Conservation (phyloP, 1,140 invertebrate genomes). For the Ceratoteleas bidentatus region DNA sequence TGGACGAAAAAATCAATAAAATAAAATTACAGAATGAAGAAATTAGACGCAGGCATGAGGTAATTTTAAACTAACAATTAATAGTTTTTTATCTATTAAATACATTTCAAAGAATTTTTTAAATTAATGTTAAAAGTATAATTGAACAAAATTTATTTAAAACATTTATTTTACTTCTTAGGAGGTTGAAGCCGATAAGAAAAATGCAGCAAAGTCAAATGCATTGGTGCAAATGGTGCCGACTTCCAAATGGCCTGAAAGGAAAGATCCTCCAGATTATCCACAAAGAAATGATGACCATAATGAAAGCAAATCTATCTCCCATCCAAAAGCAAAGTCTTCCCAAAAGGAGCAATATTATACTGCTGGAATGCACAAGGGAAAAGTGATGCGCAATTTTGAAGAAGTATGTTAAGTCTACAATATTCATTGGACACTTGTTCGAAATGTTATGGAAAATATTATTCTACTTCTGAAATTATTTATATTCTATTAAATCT, state of each 20-base stretch:
- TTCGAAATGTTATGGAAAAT: too few relatives aligned
- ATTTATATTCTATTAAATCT: too few relatives aligned
- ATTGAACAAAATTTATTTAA: too few relatives aligned
- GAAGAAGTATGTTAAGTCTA: constrained; percentile 68
- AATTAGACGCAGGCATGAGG: constrained; percentile 78
- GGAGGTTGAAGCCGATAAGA: constrained; percentile 81
- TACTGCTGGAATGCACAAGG: constrained; percentile 62
- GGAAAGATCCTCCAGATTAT: constrained; percentile 78
- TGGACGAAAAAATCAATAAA: constrained; percentile 80
- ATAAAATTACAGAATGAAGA: constrained; percentile 80
- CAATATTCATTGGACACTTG: too few relatives aligned
- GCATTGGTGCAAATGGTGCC: constrained; percentile 79
- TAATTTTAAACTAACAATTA: constrained; percentile 43
- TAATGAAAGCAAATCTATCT: constrained; percentile 53
- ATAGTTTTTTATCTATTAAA: too few relatives aligned
- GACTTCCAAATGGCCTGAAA: constrained; percentile 76
- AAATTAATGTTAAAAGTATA: too few relatives aligned
- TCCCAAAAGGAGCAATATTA: constrained; percentile 69
- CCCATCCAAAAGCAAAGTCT: constrained; percentile 61
- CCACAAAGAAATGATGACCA: too few relatives aligned
- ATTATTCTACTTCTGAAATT: too few relatives aligned
- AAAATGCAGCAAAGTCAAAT: constrained; percentile 79
- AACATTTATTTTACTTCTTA: constrained; percentile 58
- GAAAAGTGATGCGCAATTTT: constrained; percentile 75
- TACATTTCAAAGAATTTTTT: too few relatives aligned